Evolutionary conservation across 1,140 invertebrate genomes (phyloP).

Genomic region (Tetraneura akinire): DNA sequence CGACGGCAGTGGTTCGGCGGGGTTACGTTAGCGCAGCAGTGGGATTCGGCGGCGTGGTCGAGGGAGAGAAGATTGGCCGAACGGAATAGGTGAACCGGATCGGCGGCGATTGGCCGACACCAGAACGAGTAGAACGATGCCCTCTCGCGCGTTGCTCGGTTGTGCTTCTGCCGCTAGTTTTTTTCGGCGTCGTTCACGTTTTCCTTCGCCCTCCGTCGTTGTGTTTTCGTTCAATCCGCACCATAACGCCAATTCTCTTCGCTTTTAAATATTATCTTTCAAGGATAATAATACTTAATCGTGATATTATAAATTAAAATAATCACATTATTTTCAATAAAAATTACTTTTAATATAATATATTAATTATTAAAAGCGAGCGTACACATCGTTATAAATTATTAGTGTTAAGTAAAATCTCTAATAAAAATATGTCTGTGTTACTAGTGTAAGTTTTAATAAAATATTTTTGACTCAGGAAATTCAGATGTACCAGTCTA

Average conservation of each 20-base stretch:
- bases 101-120: slow-evolving; percentile 46
- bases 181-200: slow-evolving; percentile 29
- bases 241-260: neutral
- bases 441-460: slow-evolving; percentile 44
- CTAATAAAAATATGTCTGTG: slow-evolving; percentile 42
- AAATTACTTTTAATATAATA: slow-evolving; percentile 14
- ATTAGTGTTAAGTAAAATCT: slow-evolving; percentile 37
- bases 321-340: slow-evolving; percentile 3
- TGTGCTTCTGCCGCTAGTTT: slow-evolving; percentile 16
- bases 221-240: slow-evolving; percentile 8
- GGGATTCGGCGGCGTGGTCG: neutral
- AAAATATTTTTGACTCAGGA: neutral
- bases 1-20: neutral
- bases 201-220: slow-evolving; percentile 13
- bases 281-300: neutral
- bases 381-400: neutral
- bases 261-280: neutral
- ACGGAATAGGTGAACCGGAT: slow-evolving; percentile 51
- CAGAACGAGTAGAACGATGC: slow-evolving; percentile 49
- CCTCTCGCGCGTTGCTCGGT: slow-evolving; percentile 43
- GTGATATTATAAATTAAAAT: neutral
- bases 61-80: slow-evolving; percentile 46
- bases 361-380: neutral
- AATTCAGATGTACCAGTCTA: neutral
- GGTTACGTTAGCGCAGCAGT: neutral